Base-by-base conservation (phyloP, 2,797 vertebrate species). In the Numenius phaeopus region DNA sequence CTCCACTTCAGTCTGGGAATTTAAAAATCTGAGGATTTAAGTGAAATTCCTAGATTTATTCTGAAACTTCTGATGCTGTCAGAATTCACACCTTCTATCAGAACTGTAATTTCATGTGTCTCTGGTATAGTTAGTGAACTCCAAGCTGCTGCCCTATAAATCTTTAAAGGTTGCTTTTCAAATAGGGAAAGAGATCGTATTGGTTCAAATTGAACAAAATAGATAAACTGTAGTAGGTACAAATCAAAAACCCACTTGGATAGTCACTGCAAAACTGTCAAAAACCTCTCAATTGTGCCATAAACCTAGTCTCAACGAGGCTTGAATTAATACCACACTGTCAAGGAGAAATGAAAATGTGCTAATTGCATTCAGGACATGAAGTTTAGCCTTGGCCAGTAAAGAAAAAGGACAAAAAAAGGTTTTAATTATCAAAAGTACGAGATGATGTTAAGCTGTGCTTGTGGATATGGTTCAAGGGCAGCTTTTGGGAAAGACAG, bases 91-190 rank as follows among this genome's bases (percentile, higher is more conserved):
- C 95, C 94, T 95, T 94, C 94, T 69, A 94, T 89, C 66, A 97
- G 90, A 97, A 94, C 96, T 97, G 95, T 58, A 95, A 96, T 96
- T 95, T 97, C 66, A 96, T 95, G 94, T 97, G 86, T 97, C 67
- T 96, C 91, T 96, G 69, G 87, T 96, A 50, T 86, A 97, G 96
- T 90, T 89, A 97, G 93, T 95, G 94, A 97, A 95, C 97, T 95
- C 89, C 95, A 97, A 95, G 95, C 96, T 97, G 97, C 87, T 96
- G 95, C 94, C 96, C 95, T 97, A 95, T 81, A 97, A 96, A 96
- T 96, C 87, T 95, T 96, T 91, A 94, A 95, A 97, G 80, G 91
- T 92, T 97, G 82, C n/a, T 95, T 18, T 91, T 94, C 92, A 89
- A 91, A 92, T 76, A 91, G n/a, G n/a, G 40, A 92, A 77, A 76